These are phyloP conservation scores for Prorops nasuta DNA, from an alignment of 1,140 invertebrate genomes.

Conservation along the genomic window DNA sequence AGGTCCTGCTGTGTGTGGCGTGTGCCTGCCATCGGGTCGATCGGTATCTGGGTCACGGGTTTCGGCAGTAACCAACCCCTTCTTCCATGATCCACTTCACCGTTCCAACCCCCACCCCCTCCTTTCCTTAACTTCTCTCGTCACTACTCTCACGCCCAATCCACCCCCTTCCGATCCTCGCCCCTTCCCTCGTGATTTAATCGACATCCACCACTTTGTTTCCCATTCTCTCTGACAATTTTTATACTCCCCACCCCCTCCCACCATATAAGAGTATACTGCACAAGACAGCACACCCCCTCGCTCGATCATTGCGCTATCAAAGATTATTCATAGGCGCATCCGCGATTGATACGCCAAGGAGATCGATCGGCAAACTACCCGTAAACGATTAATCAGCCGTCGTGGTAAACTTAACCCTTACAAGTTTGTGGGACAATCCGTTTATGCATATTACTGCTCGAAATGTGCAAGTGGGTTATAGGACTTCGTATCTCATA, in stretches of 20 bases:
- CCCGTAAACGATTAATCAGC: no score
- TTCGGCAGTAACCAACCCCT: constrained; percentile 41
- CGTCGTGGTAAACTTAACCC: constrained; percentile 52
- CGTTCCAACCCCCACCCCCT: constrained; percentile 17
- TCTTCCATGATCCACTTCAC: constrained; percentile 19
- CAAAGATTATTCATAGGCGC: no score
- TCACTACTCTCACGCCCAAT: background rate
- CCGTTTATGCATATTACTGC: constrained; percentile 54
- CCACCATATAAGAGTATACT: no score
- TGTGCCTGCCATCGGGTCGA: constrained; percentile 52
- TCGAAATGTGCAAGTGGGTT: constrained; percentile 43
- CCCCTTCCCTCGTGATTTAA: no score
- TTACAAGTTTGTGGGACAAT: constrained; percentile 57
- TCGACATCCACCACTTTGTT: no score
- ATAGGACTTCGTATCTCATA: constrained; percentile 51
- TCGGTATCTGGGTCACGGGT: constrained; percentile 56
- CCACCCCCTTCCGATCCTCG: background rate
- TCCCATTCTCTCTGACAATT: no score
- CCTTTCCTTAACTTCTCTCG: constrained; percentile 20
- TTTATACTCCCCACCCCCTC: no score
- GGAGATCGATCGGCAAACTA: no score
- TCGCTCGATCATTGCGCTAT: no score
- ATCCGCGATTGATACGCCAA: no score
- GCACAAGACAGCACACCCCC: no score
- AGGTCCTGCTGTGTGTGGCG: no score